A percentile compares a stretch with the other conserved stretches of the same genome.
phyloP scores from a whole-genome alignment of 1,140 invertebrate species.

The Adelges cooleyi region DNA sequence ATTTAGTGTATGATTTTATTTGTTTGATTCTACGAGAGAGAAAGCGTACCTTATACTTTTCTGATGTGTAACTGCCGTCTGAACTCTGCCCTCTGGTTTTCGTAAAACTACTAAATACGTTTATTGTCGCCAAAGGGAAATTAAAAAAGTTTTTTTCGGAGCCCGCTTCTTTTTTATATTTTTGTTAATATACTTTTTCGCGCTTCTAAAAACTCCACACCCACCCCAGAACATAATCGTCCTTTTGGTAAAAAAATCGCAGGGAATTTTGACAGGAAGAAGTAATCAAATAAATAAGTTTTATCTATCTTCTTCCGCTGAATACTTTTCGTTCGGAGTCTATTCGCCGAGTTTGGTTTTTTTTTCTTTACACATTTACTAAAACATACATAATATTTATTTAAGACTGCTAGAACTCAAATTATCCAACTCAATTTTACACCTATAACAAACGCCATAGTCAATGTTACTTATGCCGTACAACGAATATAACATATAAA shows the following conservation, averaged over 20 bases:
- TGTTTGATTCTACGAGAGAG: no score
- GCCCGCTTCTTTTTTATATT: background rate
- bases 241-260: constrained; percentile 16
- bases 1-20: no score
- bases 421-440: no score
- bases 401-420: no score
- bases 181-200: constrained; percentile 14
- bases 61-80: background rate
- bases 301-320: constrained; percentile 8
- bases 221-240: constrained; percentile 1
- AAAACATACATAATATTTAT: no score
- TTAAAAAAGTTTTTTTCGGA: constrained; percentile 21
- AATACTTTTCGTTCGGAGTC: constrained; percentile 7
- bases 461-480: no score
- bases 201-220: constrained; percentile 12
- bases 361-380: no score
- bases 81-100: constrained; percentile 13
- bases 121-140: constrained; percentile 18
- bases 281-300: constrained; percentile 27
- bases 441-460: no score
- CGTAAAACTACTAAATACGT: constrained; percentile 15
- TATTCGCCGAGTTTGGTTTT: constrained; percentile 18
- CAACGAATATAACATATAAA: no score
- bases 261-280: constrained; percentile 23
- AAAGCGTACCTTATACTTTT: no score